Conservation (phyloP, 2,113 vertebrate genomes). For the Petaurus breviceps region DNA sequence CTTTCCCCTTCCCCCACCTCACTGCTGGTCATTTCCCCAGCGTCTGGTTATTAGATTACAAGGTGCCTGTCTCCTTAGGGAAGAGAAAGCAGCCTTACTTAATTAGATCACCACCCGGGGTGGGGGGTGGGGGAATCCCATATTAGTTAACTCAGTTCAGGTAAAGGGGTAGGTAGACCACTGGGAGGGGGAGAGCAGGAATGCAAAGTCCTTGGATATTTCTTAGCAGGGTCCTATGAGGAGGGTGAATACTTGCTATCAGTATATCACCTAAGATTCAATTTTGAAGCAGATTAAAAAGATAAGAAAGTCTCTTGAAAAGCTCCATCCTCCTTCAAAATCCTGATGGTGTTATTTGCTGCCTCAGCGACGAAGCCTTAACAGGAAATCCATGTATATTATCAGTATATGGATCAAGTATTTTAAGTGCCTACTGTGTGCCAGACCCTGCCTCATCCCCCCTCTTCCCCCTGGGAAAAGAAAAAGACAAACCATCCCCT, state of each 20-base stretch:
- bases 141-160: not conserved
- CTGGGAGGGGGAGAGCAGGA: not conserved
- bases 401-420: not conserved
- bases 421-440: not conserved
- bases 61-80: not conserved
- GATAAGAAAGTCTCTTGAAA: slow-evolving; percentile 28
- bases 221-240: not conserved
- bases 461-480: rapidly evolving
- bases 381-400: not conserved
- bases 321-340: not conserved
- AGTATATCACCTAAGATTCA: not conserved
- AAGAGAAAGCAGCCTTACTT: not conserved
- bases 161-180: not conserved
- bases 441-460: not conserved
- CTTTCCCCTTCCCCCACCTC: not conserved
- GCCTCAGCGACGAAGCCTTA: not conserved
- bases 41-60: not conserved
- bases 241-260: not conserved
- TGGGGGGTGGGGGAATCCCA: not conserved
- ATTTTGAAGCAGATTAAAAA: slow-evolving; percentile 8
- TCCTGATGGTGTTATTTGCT: not conserved
- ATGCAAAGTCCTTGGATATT: not conserved
- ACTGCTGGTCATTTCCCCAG: not conserved
- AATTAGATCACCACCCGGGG: not conserved
- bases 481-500: not conserved